These are phyloP conservation scores for Blomia tropicalis DNA, from an alignment of 2,888 invertebrate species.

Conservation along the genomic window DNA sequence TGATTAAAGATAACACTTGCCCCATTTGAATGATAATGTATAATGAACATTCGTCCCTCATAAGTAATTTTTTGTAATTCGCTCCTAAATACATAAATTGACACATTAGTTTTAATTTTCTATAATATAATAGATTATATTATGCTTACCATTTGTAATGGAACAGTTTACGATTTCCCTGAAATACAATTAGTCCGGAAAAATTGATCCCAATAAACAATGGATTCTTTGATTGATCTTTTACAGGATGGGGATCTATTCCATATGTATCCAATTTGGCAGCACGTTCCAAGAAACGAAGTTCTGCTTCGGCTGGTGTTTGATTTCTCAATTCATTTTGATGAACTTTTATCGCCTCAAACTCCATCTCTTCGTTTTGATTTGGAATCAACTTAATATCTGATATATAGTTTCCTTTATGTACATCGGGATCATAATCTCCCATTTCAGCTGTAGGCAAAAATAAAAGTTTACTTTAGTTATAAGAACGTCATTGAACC, in stretches of 20 bases:
- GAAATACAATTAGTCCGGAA: conserved; percentile 83
- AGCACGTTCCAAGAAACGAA: conserved; percentile 74
- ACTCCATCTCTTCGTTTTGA: conserved; percentile 79
- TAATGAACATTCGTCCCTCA: conserved; percentile 92
- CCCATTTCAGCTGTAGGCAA: conserved; percentile 67
- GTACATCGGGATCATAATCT: conserved; percentile 74
- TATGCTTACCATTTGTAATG: conserved; percentile 84
- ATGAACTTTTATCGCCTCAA: conserved; percentile 80
- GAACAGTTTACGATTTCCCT: conserved; percentile 76
- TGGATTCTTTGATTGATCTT: conserved; percentile 82
- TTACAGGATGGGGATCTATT: conserved; percentile 92
- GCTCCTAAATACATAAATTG: conserved; percentile 26
- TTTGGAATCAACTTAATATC: conserved; percentile 77
- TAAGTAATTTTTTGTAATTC: conserved; percentile 77
- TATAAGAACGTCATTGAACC: no score
- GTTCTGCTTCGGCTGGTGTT: conserved; percentile 69
- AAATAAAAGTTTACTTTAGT: neutral
- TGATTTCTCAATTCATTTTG: conserved; percentile 69
- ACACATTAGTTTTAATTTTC: neutral
- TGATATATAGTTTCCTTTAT: conserved; percentile 71
- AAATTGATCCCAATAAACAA: conserved; percentile 88
- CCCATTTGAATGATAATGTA: conserved; percentile 79
- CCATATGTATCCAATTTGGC: conserved; percentile 88
- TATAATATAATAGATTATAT: no score
- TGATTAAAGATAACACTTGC: conserved; percentile 42